phyloP scores from a whole-genome alignment of 2,797 vertebrate species.

The Sparidentex hasta region DNA sequence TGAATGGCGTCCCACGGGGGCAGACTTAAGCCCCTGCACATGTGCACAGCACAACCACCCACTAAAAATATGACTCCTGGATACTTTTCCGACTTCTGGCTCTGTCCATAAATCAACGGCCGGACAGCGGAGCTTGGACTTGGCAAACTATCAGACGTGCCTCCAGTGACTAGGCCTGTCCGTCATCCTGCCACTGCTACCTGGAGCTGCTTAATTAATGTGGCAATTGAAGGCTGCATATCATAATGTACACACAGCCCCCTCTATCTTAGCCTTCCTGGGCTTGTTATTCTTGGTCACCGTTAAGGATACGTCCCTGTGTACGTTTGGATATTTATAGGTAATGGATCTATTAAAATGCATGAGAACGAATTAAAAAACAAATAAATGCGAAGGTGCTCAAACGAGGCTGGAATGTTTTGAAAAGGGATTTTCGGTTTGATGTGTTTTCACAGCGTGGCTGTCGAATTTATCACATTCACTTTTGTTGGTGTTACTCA shows the following conservation, averaged over 20 bases:
- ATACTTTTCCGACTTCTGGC: slow-evolving; percentile 78
- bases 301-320: slow-evolving; percentile 73
- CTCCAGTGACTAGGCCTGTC: slow-evolving; percentile 82
- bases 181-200: slow-evolving; percentile 80
- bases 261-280: slow-evolving; percentile 80
- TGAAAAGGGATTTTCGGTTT: slow-evolving; percentile 76
- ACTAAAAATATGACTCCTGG: slow-evolving; percentile 82
- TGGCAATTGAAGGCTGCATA: slow-evolving; percentile 84
- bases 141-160: slow-evolving; percentile 82
- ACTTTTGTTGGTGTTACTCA: slow-evolving; percentile 77
- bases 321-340: slow-evolving; percentile 84
- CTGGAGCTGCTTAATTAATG: slow-evolving; percentile 86
- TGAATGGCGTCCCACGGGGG: slow-evolving; percentile 81
- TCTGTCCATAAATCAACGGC: slow-evolving; percentile 83
- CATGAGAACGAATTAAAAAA: slow-evolving; percentile 85
- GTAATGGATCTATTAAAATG: slow-evolving; percentile 86
- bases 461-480: slow-evolving; percentile 84
- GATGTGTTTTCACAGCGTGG: slow-evolving; percentile 81
- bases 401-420: slow-evolving; percentile 80
- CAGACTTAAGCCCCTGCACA: slow-evolving; percentile 77
- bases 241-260: slow-evolving; percentile 84
- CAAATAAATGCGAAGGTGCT: slow-evolving; percentile 79
- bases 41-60: slow-evolving; percentile 75
- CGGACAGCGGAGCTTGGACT: slow-evolving; percentile 71
- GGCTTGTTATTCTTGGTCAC: slow-evolving; percentile 86